Conservation (phyloP, 2,113 vertebrate genomes). For the Catharus minimus region DNA sequence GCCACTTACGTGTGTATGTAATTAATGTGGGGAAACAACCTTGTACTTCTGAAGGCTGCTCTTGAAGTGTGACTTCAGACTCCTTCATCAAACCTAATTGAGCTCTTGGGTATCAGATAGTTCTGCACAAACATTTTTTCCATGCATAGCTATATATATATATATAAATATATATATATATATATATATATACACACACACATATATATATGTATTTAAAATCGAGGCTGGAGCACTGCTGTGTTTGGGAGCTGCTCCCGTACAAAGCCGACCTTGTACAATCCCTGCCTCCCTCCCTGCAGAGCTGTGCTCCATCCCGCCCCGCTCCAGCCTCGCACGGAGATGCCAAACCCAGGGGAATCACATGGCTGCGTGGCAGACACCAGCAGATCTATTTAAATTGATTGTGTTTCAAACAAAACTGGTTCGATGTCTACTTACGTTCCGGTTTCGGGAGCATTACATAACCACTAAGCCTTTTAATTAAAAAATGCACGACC, state of each 20-base stretch:
- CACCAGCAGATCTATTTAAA: not conserved
- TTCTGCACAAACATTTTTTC: not conserved
- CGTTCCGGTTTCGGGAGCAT: not conserved
- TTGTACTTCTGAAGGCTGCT: not conserved
- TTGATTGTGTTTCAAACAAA: not conserved
- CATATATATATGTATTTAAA: too few species aligned
- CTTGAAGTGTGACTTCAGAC: not conserved
- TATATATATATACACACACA: too few species aligned
- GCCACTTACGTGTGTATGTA: accelerated
- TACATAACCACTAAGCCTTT: constrained; percentile 3
- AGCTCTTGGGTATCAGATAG: not conserved
- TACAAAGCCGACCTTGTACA: not conserved
- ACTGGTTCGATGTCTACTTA: not conserved
- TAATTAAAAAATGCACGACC: not conserved
- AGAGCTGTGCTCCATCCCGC: not conserved
- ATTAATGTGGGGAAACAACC: not conserved
- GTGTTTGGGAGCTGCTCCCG: not conserved
- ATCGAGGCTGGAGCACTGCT: not conserved
- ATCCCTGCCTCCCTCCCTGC: not conserved
- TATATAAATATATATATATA: too few species aligned
- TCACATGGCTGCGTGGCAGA: not conserved
- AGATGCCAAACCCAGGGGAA: not conserved
- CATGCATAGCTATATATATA: not conserved
- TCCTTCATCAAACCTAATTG: not conserved
- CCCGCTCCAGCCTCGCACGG: not conserved